Evolutionary conservation across 1,140 invertebrate genomes (phyloP).

Genomic region (Drosophila gunungcola): DNA sequence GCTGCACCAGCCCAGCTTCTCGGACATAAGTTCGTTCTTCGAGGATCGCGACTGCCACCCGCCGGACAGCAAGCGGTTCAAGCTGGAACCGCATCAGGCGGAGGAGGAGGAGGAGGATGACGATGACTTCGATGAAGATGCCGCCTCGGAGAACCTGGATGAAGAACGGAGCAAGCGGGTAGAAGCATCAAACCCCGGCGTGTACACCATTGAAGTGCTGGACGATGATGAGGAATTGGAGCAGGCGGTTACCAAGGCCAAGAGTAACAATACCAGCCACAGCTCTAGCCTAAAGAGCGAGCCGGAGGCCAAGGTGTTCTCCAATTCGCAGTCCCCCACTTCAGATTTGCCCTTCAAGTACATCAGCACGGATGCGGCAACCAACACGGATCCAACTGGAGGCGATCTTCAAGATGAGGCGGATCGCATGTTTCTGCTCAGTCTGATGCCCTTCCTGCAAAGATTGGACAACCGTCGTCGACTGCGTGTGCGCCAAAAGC

Average conservation of each 20-base stretch:
- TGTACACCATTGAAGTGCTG: slow-evolving; percentile 72
- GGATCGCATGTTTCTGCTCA: slow-evolving; percentile 77
- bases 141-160: slow-evolving; percentile 61
- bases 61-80: slow-evolving; percentile 53
- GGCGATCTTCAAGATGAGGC: slow-evolving; percentile 57
- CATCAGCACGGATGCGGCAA: slow-evolving; percentile 66
- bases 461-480: slow-evolving; percentile 70
- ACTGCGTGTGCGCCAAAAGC: slow-evolving; percentile 70
- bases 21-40: slow-evolving; percentile 72
- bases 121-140: slow-evolving; percentile 78
- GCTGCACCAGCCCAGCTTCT: slow-evolving; percentile 71
- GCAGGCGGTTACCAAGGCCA: slow-evolving; percentile 29
- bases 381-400: slow-evolving; percentile 61
- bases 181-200: slow-evolving; percentile 31
- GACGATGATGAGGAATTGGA: slow-evolving; percentile 71
- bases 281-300: slow-evolving; percentile 44
- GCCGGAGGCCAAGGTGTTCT: slow-evolving; percentile 34
- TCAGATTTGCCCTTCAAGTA: slow-evolving; percentile 68
- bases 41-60: slow-evolving; percentile 57
- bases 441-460: slow-evolving; percentile 73
- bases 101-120: slow-evolving; percentile 56
- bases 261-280: slow-evolving; percentile 13
- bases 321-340: slow-evolving; percentile 7
- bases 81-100: slow-evolving; percentile 41
- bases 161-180: slow-evolving; percentile 38